Evolutionary conservation across 1,140 invertebrate genomes (phyloP).

Genomic region (Lordiphosa mommai): DNA sequence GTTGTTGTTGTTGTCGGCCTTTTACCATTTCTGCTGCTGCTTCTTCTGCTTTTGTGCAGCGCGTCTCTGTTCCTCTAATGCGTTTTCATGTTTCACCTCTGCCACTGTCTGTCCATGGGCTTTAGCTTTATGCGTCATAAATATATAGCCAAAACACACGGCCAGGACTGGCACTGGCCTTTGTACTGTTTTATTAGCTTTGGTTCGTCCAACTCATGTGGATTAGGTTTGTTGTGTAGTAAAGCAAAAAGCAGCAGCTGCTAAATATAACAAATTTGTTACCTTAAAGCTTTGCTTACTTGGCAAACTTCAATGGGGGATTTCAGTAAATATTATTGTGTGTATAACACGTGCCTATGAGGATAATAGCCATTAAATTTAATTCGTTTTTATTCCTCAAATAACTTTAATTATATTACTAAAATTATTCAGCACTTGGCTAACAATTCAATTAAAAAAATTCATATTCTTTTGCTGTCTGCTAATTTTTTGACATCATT

Average conservation of each 20-base stretch:
- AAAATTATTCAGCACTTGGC: not conserved
- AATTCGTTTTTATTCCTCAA: too few species aligned
- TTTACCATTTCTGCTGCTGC: slow-evolving; percentile 18
- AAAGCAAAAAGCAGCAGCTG: not conserved
- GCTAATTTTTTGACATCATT: slow-evolving; percentile 28
- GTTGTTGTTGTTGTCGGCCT: slow-evolving; percentile 16
- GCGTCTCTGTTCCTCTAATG: not conserved
- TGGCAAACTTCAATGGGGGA: too few species aligned
- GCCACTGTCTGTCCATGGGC: not conserved
- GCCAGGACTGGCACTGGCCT: not conserved
- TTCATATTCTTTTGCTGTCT: slow-evolving; percentile 2
- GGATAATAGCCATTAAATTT: too few species aligned
- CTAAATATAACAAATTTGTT: slow-evolving; percentile 5
- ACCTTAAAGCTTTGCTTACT: not conserved
- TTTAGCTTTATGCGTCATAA: slow-evolving; percentile 28
- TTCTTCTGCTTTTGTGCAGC: not conserved
- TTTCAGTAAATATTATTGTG: too few species aligned
- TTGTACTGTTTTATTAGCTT: slow-evolving; percentile 3
- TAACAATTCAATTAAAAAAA: not conserved
- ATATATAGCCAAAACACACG: slow-evolving; percentile 10
- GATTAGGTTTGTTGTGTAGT: not conserved
- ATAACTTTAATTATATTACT: too few species aligned
- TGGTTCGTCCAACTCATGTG: not conserved
- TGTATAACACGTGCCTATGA: too few species aligned
- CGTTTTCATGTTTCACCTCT: slow-evolving; percentile 12